Evolutionary conservation across 2,113 vertebrate genomes (phyloP), one percentile per base, ranked within the genome.

Genomic region (Gobius niger): DNA sequence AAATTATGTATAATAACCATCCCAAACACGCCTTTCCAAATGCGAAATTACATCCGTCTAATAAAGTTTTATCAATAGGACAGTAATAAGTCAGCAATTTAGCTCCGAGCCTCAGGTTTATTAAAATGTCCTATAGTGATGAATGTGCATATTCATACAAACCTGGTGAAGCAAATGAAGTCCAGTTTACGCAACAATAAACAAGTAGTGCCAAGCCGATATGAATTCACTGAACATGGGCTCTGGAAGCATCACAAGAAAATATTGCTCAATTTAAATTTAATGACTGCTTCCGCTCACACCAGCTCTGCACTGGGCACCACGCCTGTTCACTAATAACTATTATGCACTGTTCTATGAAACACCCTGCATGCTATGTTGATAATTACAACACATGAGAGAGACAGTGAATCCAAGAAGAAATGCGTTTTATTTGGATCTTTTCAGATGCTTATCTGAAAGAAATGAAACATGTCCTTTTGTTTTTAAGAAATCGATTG

Each of bases 241-340:
- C 78, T 85, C 84, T 86, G 14, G 42, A 73, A 79, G 86, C 82
- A 79, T 84, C 77, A 77, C 83, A 81, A 85, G 78, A 88, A 92
- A 90, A 93, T 90, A 91, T 87, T 89, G 86, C 87, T 92, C 87
- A 89, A 92, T 91, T 91, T 90, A 86, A 87, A 89, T 90, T 88
- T 90, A 93, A 92, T 91, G 91, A 89, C 87, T 82, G 76, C 81
- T 87, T 91, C 87, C 44, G 73, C 79, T 88, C 80, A 80, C 76
- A 72, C 74, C 78, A n/a, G 82, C 73, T 67, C 47, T 70, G 60
- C 74, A 73, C 82, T 84, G 84, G 88, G 91, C 82, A 65, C 63
- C 15, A 77, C 16, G 80, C 84, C 82, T 73, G 44, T 72, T 79
- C 75, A 82, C 81, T 89, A 92, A 92, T 90, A 91, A 89, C 82